A percentile compares a stretch with the other conserved stretches of the same genome.
These are phyloP conservation scores for Acrocephalus scirpaceus DNA, from an alignment of 2,797 vertebrate genomes.

Conservation along the genomic window DNA sequence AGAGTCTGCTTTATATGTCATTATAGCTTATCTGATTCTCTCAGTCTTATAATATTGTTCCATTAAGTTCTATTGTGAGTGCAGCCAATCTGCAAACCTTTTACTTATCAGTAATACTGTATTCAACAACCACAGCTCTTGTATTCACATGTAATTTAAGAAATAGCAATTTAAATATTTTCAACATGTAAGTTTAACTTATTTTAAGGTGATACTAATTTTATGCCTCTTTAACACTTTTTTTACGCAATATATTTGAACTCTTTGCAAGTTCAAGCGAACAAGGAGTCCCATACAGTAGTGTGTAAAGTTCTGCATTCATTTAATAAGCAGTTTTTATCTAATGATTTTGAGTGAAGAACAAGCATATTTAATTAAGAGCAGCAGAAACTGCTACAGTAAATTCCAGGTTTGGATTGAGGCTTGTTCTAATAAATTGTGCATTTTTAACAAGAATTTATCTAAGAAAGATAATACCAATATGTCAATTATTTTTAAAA, in stretches of 20 bases:
- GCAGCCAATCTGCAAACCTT: not conserved
- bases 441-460: not conserved
- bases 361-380: not conserved
- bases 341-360: not conserved
- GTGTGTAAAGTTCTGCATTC: not conserved
- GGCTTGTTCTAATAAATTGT: not conserved
- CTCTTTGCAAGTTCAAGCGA: not conserved
- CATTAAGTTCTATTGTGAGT: not conserved
- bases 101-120: not conserved
- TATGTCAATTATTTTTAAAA: not conserved
- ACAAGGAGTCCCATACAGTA: not conserved
- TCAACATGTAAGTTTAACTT: not conserved
- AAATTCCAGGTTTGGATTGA: not conserved
- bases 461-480: not conserved
- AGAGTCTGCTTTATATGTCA: not conserved
- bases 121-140: not conserved
- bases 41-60: not conserved
- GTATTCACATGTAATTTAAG: not conserved
- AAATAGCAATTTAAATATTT: not conserved
- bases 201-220: not conserved
- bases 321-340: not conserved
- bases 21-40: not conserved
- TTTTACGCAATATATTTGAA: not conserved
- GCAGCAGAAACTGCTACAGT: not conserved
- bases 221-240: not conserved